A percentile compares a stretch with the other conserved stretches of the same genome.
These are phyloP conservation scores for Trissoscelio sp. DNA, from an alignment of 2,888 invertebrate genomes.

Conservation along the genomic window DNA sequence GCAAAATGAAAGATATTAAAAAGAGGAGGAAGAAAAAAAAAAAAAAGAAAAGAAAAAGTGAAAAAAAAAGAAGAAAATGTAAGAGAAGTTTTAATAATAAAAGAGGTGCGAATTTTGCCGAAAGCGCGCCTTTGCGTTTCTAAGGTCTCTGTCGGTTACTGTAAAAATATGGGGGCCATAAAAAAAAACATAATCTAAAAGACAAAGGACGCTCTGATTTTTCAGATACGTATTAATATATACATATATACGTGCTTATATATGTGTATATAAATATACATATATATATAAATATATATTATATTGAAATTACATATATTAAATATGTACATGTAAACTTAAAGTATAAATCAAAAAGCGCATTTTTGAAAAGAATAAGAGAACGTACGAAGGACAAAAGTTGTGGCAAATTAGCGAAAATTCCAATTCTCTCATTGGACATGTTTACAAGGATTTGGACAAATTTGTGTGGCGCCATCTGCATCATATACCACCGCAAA, in stretches of 20 bases:
- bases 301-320: constrained; percentile 56
- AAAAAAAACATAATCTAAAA: constrained; percentile 81
- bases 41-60: constrained; percentile 17
- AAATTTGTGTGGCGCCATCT: too few species aligned
- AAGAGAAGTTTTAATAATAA: constrained; percentile 48
- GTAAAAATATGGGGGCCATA: constrained; percentile 81
- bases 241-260: constrained; percentile 71
- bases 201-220: constrained; percentile 75
- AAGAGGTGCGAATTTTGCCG: constrained; percentile 68
- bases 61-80: constrained; percentile 7
- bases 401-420: too few species aligned
- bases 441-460: too few species aligned
- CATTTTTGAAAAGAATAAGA: constrained; percentile 66
- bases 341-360: constrained; percentile 66
- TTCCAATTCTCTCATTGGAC: too few species aligned
- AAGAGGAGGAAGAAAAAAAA: constrained; percentile 26
- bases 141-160: constrained; percentile 68
- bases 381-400: constrained; percentile 62
- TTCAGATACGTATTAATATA: constrained; percentile 74
- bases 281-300: constrained; percentile 41
- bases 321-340: constrained; percentile 69
- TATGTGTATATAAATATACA: constrained; percentile 48
- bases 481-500: not conserved
- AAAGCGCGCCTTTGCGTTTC: constrained; percentile 73
- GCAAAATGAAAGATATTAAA: constrained; percentile 25